A percentile compares a stretch with the other conserved stretches of the same genome.
Conservation (phyloP, 1,140 invertebrate genomes). For the Nebria ingens region DNA sequence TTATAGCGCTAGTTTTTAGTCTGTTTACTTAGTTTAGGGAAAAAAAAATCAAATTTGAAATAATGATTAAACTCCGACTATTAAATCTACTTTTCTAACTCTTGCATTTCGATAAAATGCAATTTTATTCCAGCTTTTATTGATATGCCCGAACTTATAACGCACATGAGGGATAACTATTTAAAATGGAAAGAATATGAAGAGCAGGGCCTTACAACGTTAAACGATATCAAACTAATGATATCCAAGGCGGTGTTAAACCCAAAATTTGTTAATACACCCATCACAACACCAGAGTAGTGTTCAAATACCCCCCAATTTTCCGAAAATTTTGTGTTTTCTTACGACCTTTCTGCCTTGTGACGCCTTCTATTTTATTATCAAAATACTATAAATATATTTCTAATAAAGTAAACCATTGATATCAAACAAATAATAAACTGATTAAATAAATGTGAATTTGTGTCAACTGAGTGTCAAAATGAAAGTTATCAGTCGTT, state of each 20-base stretch:
- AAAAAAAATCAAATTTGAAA: too few relatives aligned
- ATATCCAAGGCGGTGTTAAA: slow-evolving; percentile 28
- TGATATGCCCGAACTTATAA: slow-evolving; percentile 81
- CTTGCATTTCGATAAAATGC: too few relatives aligned
- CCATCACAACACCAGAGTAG: slow-evolving; percentile 7
- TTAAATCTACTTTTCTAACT: too few relatives aligned
- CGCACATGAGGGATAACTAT: slow-evolving; percentile 76
- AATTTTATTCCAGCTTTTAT: slow-evolving; percentile 70
- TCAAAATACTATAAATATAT: too few relatives aligned
- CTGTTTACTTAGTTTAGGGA: too few relatives aligned
- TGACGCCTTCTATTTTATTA: too few relatives aligned
- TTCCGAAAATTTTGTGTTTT: too few relatives aligned
- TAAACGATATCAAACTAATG: slow-evolving; percentile 51
- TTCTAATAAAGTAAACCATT: too few relatives aligned
- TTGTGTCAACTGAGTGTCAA: not conserved
- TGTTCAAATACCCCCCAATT: too few relatives aligned
- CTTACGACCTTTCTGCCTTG: too few relatives aligned
- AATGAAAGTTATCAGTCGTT: not conserved
- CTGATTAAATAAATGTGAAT: not conserved
- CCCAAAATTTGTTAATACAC: slow-evolving; percentile 20
- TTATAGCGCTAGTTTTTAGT: too few relatives aligned
- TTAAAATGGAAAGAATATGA: slow-evolving; percentile 80
- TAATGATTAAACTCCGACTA: too few relatives aligned
- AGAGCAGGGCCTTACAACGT: slow-evolving; percentile 57
- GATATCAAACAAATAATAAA: not conserved